These are phyloP conservation scores for Lethrus apterus DNA, from an alignment of 1,140 invertebrate genomes.

Conservation along the genomic window DNA sequence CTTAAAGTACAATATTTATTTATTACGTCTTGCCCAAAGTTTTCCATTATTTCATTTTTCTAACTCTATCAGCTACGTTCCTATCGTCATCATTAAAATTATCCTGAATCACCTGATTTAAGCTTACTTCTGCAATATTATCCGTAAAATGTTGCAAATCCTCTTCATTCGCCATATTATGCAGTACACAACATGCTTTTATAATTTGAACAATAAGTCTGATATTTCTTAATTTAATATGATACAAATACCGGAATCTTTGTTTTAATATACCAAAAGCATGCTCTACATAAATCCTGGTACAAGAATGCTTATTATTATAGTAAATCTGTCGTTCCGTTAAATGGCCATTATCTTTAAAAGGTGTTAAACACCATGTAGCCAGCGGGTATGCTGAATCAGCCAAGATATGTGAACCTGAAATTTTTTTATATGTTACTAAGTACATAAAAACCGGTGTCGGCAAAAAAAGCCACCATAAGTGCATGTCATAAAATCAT, in stretches of 20 bases:
- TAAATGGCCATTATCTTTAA: conserved; percentile 11
- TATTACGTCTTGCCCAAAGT: neutral
- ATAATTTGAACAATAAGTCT: conserved; percentile 4
- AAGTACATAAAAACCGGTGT: no score
- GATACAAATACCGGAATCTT: conserved; percentile 11
- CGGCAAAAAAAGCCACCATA: no score
- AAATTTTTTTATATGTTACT: neutral
- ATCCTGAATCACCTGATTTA: neutral
- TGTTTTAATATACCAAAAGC: conserved; percentile 10
- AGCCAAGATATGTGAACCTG: conserved; percentile 5
- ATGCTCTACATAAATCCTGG: conserved; percentile 3
- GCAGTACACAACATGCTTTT: conserved; percentile 9
- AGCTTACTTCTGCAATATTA: neutral
- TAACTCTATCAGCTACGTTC: neutral
- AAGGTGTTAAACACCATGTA: conserved; percentile 1
- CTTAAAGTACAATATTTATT: neutral
- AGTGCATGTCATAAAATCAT: no score
- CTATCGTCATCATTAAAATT: neutral
- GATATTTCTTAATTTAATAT: conserved; percentile 1
- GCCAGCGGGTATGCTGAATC: neutral
- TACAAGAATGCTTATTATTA: conserved; percentile 10
- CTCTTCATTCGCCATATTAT: conserved; percentile 2
- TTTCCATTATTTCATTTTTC: neutral
- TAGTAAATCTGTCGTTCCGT: neutral
- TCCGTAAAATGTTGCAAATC: neutral